Evolutionary conservation across 2,113 vertebrate genomes (phyloP).

Genomic region (Rhinogobius similis): DNA sequence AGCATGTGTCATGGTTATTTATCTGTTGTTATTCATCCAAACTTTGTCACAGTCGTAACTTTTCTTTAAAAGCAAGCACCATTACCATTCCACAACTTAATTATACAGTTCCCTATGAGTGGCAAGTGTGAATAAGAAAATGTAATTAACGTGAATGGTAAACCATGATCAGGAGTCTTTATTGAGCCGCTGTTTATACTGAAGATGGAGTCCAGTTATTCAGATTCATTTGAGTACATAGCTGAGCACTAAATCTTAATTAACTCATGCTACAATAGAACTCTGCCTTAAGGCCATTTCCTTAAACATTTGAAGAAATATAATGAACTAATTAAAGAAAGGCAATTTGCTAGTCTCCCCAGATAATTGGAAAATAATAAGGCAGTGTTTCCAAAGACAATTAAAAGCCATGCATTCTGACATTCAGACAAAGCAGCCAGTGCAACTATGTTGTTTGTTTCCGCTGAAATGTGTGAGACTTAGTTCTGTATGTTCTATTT

Average conservation of each 20-base stretch:
- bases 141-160: not conserved
- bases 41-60: not conserved
- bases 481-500: constrained; percentile 15
- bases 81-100: not conserved
- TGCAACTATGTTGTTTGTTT: constrained; percentile 27
- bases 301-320: constrained; percentile 37
- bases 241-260: constrained; percentile 31
- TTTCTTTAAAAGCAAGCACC: not conserved
- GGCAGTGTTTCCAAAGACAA: constrained; percentile 33
- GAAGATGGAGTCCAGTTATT: not conserved
- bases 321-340: constrained; percentile 57
- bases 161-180: constrained; percentile 3
- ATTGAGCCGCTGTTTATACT: constrained; percentile 2
- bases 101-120: not conserved
- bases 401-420: constrained; percentile 36
- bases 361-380: constrained; percentile 60
- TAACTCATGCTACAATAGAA: constrained; percentile 36
- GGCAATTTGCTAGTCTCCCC: constrained; percentile 35
- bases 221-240: constrained; percentile 14
- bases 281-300: constrained; percentile 29
- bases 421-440: constrained; percentile 30
- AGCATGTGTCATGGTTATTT: too few relatives aligned
- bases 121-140: not conserved
- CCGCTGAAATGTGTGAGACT: constrained; percentile 17
- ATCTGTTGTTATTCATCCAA: not conserved